Conservation (phyloP, 1,140 invertebrate species). For the Musca domestica region DNA sequence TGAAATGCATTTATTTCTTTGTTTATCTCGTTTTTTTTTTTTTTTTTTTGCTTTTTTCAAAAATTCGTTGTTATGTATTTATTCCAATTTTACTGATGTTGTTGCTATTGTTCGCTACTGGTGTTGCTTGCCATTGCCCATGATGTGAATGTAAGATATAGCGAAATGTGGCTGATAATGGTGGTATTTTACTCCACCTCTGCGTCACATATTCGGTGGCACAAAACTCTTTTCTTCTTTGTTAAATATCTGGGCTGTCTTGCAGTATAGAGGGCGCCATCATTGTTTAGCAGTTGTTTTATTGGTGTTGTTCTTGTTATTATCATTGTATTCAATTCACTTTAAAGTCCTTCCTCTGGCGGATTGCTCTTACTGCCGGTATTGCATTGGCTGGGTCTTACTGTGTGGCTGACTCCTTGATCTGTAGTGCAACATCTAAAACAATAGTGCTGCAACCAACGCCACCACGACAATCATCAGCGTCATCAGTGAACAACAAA, state of each 20-base stretch:
- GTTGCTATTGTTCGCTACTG: neutral
- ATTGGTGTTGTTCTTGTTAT: too few species aligned
- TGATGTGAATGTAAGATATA: too few species aligned
- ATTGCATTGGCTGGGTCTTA: neutral
- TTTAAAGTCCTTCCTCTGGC: neutral
- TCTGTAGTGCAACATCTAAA: neutral
- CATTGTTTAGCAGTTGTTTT: conserved; percentile 11
- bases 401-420: neutral
- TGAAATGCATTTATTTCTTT: too few species aligned
- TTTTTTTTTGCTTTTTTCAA: neutral
- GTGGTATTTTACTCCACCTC: too few species aligned
- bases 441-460: conserved; percentile 24
- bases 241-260: neutral
- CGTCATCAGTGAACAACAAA: neutral
- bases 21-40: neutral
- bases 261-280: conserved; percentile 16
- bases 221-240: too few species aligned
- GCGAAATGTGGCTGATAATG: too few species aligned
- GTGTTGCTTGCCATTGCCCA: neutral
- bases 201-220: too few species aligned
- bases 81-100: conserved; percentile 8
- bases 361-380: too few species aligned
- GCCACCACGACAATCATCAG: neutral
- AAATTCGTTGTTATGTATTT: conserved; percentile 12
- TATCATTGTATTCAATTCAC: neutral